phyloP scores from a whole-genome alignment of 1,140 invertebrate genomes.

The Leptopilina boulardi region DNA sequence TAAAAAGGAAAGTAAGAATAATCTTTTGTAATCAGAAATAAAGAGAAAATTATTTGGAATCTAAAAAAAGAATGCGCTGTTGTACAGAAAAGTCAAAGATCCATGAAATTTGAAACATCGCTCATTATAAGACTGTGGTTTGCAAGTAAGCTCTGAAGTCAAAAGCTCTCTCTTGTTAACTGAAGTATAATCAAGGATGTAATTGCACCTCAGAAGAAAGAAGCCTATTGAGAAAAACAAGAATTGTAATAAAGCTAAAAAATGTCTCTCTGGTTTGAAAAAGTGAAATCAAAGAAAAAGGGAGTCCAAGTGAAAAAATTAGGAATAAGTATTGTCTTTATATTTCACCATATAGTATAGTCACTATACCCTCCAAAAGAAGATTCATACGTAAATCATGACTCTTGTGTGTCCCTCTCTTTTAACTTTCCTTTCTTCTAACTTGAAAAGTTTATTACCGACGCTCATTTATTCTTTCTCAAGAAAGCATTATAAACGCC shows the following conservation, averaged over 20 bases:
- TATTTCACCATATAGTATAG: too few relatives aligned
- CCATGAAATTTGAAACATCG: neutral
- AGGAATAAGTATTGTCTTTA: neutral
- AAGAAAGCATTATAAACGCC: constrained; percentile 8
- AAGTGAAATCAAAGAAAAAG: neutral
- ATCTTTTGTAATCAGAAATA: too few relatives aligned
- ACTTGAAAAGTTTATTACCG: neutral
- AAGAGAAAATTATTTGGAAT: neutral
- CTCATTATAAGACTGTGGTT: neutral
- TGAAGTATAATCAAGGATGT: neutral
- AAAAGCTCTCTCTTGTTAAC: neutral
- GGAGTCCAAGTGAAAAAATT: neutral
- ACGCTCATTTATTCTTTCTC: neutral
- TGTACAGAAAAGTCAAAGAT: neutral
- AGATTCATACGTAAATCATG: neutral
- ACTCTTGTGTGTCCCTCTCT: too few relatives aligned
- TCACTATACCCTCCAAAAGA: neutral
- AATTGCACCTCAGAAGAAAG: neutral
- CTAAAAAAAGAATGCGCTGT: neutral
- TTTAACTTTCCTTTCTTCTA: neutral
- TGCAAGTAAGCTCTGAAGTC: neutral
- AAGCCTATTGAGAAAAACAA: neutral
- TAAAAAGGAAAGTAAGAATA: too few relatives aligned
- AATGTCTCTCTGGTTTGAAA: neutral
- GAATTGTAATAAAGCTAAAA: neutral